Base-by-base conservation (phyloP, 2,113 vertebrate genomes). In the Excalfactoria chinensis region DNA sequence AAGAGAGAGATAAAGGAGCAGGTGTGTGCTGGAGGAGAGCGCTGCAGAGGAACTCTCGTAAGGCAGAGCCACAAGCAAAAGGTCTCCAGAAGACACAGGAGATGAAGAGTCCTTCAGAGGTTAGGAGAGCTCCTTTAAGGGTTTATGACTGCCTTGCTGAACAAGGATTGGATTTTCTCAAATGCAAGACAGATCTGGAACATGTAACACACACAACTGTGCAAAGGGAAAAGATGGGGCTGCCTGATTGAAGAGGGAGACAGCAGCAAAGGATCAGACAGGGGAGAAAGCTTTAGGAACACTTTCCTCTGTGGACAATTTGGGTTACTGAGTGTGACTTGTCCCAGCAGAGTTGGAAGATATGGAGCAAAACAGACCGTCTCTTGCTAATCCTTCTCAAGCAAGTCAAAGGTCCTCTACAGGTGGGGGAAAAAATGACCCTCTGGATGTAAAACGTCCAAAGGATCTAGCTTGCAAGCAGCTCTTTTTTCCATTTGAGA, bases 1-100 rank as follows among this genome's bases (percentile, higher is more conserved):
- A 21, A 93, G 93, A 94, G 84, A 88, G 92, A 88, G 44, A 94
- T 82, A 85, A 90, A 81, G 48, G 28, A 93, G 64, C 93, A 94
- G 92, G 82, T 95, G 92, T n/a, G 9, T 30, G 53, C 56, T 85
- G n/a, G 21, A 34, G 75, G 44, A 30, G 16, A 84, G 53, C 43
- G 48, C 3, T 16, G 23, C 53, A 26, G n/a, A 58, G 13, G 40
- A 81, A 51, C 60, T 93, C 84, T 66, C 58, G 14, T 10, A 89
- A 79, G 77, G 77, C 59, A 73, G 63, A 86, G 58, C 1, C 1
- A 76, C 8, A 7, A 32, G 28, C 60, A 46, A 20, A 30, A 14
- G 37, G 30, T 66, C 20, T 92, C 48, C 32, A 67, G 55, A 75
- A 79, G 37, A 30, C 26, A 72, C 25, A 59, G 28, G 56, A 63